A percentile compares a stretch with the other conserved stretches of the same genome.
Conservation (phyloP, 2,888 invertebrate genomes). For the Glyphotaelius pellucidus region DNA sequence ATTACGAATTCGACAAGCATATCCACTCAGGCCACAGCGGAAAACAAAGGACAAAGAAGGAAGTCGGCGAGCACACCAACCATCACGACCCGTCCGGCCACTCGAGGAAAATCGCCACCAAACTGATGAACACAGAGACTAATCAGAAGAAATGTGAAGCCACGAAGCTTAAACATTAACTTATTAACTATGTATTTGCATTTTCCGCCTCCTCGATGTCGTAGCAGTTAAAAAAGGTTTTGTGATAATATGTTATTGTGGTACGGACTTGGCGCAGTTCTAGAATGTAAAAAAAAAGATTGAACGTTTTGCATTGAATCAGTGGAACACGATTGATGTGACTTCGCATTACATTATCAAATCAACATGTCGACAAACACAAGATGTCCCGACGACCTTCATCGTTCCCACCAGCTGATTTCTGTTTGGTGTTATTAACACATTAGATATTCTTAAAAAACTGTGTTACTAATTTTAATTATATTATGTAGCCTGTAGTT, state of each 20-base stretch:
- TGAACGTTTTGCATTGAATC: conserved; percentile 58
- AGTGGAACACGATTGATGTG: conserved; percentile 57
- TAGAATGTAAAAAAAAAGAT: conserved; percentile 52
- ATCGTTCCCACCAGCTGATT: conserved; percentile 59
- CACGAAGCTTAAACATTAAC: conserved; percentile 69
- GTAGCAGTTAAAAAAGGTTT: conserved; percentile 46
- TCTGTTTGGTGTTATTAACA: conserved; percentile 55
- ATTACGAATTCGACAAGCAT: conserved; percentile 94
- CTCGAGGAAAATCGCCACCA: conserved; percentile 93
- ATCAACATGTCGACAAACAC: not conserved
- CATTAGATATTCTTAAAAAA: conserved; percentile 59
- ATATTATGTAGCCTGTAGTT: conserved; percentile 56
- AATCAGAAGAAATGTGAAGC: conserved; percentile 80
- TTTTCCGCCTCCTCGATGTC: conserved; percentile 13
- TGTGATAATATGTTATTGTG: conserved; percentile 53
- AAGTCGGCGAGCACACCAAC: conserved; percentile 92
- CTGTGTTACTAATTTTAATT: conserved; percentile 66
- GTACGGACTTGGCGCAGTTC: conserved; percentile 45
- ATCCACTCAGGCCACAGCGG: conserved; percentile 92
- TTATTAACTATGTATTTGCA: conserved; percentile 23
- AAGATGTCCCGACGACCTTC: conserved; percentile 11
- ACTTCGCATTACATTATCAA: conserved; percentile 27
- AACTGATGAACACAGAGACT: conserved; percentile 89
- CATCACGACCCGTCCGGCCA: conserved; percentile 95
- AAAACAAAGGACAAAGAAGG: conserved; percentile 93